These are phyloP conservation scores for Bovichtus variegatus DNA, from an alignment of 2,797 vertebrate species.

Conservation along the genomic window DNA sequence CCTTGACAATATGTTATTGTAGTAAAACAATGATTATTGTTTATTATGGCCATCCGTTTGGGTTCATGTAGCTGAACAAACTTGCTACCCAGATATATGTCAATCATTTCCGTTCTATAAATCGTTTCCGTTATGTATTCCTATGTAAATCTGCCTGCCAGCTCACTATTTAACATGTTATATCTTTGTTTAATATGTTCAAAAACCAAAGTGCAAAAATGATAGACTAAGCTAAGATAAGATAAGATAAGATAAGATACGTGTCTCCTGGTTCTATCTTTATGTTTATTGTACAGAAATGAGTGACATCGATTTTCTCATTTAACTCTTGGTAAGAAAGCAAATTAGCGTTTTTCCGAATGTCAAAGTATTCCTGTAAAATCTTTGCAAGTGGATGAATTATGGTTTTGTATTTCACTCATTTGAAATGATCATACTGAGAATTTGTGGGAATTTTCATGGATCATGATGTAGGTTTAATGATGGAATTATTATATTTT, in stretches of 20 bases:
- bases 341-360: not conserved
- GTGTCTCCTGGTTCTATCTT: not conserved
- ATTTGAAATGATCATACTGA: constrained; percentile 9
- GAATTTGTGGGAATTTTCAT: not conserved
- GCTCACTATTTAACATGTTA: not conserved
- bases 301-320: not conserved
- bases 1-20: constrained; percentile 6
- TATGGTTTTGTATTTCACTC: not conserved
- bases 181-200: not conserved
- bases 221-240: no score
- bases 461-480: not conserved
- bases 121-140: not conserved
- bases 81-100: not conserved
- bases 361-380: not conserved
- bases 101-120: not conserved
- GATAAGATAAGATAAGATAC: constrained; percentile 1
- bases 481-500: not conserved
- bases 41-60: not conserved
- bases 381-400: not conserved
- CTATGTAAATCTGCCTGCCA: no score
- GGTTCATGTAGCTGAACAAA: not conserved
- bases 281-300: not conserved
- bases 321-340: not conserved
- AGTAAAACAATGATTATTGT: not conserved
- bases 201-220: not conserved